phyloP scores from a whole-genome alignment of 2,797 vertebrate genomes.

The Linurgus olivaceus region DNA sequence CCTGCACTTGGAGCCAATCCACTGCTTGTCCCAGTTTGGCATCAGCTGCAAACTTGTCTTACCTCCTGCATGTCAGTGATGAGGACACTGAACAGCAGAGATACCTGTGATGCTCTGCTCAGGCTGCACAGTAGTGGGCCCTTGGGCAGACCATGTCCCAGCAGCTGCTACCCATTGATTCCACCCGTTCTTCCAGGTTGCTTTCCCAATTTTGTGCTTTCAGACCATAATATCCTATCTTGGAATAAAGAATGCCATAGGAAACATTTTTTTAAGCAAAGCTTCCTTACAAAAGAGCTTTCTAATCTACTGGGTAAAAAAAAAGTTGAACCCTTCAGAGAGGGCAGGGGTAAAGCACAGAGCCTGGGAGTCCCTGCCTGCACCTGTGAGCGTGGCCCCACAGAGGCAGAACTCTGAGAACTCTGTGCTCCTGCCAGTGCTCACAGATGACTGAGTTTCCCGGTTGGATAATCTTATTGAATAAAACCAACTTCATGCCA shows the following conservation, averaged over 20 bases:
- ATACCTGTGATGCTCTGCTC: background rate
- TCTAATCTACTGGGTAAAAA: background rate
- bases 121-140: background rate
- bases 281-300: background rate
- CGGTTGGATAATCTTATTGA: background rate
- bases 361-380: background rate
- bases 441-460: background rate
- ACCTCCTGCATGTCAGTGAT: background rate
- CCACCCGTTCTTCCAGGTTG: background rate
- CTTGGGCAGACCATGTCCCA: background rate
- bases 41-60: background rate
- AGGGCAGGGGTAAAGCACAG: background rate
- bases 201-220: background rate
- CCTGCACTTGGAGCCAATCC: background rate
- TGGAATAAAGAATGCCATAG: background rate
- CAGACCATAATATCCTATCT: background rate
- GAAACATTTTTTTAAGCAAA: background rate
- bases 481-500: background rate
- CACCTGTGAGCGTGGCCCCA: rapidly evolving
- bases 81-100: background rate
- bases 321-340: background rate
- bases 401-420: background rate
- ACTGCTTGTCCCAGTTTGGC: background rate
- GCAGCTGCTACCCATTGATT: background rate
- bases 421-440: background rate